Percentiles rank a stretch among this genome's conserved stretches.
phyloP scores from a whole-genome alignment of 2,797 vertebrate species.

The Sternarchorhynchus goeldii region DNA sequence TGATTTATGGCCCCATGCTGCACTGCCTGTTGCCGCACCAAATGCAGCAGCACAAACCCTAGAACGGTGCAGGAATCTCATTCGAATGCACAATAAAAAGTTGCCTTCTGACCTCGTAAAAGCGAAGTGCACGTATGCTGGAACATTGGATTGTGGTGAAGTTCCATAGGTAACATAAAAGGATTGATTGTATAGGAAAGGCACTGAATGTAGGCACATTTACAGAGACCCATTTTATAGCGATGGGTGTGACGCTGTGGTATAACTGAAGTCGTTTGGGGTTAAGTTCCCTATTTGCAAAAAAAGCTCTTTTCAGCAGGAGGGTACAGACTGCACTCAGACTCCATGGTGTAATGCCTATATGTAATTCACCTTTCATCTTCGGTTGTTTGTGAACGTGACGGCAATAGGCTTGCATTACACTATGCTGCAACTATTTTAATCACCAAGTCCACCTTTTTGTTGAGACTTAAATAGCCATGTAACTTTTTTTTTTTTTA shows the following conservation, averaged over 20 bases:
- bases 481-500: no score
- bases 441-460: no score
- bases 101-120: background rate
- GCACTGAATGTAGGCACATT: background rate
- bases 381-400: no score
- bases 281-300: background rate
- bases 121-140: background rate
- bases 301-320: no score
- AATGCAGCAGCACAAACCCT: conserved; percentile 7
- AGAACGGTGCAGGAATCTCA: background rate
- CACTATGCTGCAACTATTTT: no score
- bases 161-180: background rate
- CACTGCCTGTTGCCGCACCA: conserved; percentile 28
- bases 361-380: no score
- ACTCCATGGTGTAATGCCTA: no score
- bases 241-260: background rate
- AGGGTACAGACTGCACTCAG: no score
- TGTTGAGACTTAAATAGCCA: no score
- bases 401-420: no score
- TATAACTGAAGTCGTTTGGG: background rate
- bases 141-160: conserved; percentile 4
- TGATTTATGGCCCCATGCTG: conserved; percentile 43
- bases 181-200: background rate
- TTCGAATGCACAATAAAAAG: conserved; percentile 4
- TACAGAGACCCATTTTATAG: background rate